A percentile compares a stretch with the other conserved stretches of the same genome.
Evolutionary conservation across 1,140 invertebrate genomes (phyloP).

Genomic region (Arion vulgaris): DNA sequence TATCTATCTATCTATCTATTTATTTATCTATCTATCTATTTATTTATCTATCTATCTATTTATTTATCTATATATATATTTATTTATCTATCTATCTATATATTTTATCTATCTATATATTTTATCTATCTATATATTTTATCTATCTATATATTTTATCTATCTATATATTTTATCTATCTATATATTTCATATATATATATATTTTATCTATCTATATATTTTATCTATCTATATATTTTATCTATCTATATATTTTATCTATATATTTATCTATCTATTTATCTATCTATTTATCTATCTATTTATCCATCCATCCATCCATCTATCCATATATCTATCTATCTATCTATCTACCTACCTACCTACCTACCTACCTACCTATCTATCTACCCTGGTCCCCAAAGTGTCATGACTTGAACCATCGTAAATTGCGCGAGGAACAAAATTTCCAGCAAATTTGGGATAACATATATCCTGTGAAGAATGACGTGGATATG

Average conservation of each 20-base stretch:
- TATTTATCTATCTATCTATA: too few species aligned
- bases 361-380: background rate
- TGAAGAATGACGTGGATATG: too few species aligned
- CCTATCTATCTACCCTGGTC: constrained; percentile 13
- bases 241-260: constrained; percentile 10
- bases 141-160: constrained; percentile 9
- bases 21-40: constrained; percentile 6
- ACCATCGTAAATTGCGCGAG: too few species aligned
- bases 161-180: background rate
- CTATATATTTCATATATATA: background rate
- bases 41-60: background rate
- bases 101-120: too few species aligned
- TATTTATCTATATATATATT: too few species aligned
- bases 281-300: constrained; percentile 2
- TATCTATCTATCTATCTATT: constrained; percentile 17
- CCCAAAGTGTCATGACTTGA: too few species aligned
- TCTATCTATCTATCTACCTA: too few species aligned
- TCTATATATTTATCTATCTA: constrained; percentile 16
- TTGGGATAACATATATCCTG: too few species aligned
- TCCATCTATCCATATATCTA: too few species aligned
- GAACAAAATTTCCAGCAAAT: too few species aligned
- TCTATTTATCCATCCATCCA: background rate
- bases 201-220: constrained; percentile 16
- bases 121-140: background rate
- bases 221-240: constrained; percentile 12